A percentile compares a stretch with the other conserved stretches of the same genome.
Evolutionary conservation across 2,113 vertebrate genomes (phyloP).

Genomic region (Equus przewalskii): DNA sequence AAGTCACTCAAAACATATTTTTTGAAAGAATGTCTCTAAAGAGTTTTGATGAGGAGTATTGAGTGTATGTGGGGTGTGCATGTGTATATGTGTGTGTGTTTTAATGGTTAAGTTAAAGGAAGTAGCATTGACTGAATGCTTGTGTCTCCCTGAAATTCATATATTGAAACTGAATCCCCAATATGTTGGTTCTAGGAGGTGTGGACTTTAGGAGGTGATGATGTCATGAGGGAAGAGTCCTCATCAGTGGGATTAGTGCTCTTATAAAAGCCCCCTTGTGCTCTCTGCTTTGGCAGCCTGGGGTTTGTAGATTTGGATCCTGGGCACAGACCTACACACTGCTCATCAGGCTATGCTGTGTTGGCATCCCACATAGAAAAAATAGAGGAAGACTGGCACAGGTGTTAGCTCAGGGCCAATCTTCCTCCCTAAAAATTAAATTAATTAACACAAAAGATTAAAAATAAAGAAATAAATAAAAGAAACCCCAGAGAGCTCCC

Average conservation of each 20-base stretch:
- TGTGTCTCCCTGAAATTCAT: background rate
- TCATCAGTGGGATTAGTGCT: background rate
- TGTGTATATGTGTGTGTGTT: background rate
- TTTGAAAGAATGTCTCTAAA: background rate
- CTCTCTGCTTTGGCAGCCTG: too few relatives aligned
- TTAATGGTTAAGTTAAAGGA: background rate
- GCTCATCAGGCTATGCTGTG: too few relatives aligned
- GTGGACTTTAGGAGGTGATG: background rate
- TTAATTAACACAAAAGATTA: too few relatives aligned
- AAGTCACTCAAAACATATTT: background rate
- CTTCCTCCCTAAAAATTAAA: too few relatives aligned
- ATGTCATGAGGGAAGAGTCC: background rate
- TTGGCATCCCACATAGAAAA: too few relatives aligned
- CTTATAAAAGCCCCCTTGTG: background rate
- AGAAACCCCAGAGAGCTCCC: background rate
- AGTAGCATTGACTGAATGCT: background rate
- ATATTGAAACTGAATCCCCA: background rate
- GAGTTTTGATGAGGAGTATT: background rate
- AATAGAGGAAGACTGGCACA: too few relatives aligned
- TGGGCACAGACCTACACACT: too few relatives aligned
- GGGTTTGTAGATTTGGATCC: too few relatives aligned
- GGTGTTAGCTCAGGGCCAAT: too few relatives aligned
- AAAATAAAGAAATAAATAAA: background rate
- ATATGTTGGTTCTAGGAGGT: background rate
- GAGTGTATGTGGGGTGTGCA: background rate